Conservation (phyloP, 1,140 invertebrate genomes). For the Orchestia grillus region DNA sequence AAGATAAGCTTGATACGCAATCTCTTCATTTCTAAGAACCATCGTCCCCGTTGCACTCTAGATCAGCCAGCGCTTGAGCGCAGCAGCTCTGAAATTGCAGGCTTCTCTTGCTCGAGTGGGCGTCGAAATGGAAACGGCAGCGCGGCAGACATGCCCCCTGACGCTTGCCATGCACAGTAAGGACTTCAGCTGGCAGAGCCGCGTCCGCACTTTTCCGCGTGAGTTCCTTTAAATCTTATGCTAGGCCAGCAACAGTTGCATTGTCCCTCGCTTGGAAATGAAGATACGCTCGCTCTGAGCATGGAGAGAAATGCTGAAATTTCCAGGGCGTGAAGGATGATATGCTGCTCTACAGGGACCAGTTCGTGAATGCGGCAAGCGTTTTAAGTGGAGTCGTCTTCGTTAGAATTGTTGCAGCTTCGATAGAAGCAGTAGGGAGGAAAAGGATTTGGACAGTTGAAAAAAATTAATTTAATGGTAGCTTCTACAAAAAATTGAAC, state of each 20-base stretch:
- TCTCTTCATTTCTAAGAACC: background rate
- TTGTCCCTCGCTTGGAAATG: background rate
- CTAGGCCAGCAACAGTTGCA: background rate
- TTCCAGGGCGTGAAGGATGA: too few species aligned
- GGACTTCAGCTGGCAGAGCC: background rate
- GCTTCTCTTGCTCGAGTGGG: background rate
- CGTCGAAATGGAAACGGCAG: background rate
- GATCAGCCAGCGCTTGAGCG: background rate
- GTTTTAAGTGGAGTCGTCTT: too few species aligned
- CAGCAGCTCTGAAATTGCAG: background rate
- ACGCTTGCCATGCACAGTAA: background rate
- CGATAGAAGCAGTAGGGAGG: too few species aligned
- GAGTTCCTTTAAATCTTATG: background rate
- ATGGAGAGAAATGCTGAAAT: too few species aligned
- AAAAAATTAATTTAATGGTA: too few species aligned
- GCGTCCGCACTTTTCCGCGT: background rate
- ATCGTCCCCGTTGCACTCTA: background rate
- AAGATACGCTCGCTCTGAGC: too few species aligned
- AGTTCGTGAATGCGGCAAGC: too few species aligned
- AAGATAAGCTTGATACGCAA: background rate
- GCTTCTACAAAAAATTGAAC: too few species aligned
- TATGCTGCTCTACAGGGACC: too few species aligned
- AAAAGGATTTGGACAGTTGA: too few species aligned
- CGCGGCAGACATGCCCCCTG: background rate
- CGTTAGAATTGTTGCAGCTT: too few species aligned